Evolutionary conservation across 2,888 invertebrate genomes (phyloP).

Genomic region (Agrochola circellaris): DNA sequence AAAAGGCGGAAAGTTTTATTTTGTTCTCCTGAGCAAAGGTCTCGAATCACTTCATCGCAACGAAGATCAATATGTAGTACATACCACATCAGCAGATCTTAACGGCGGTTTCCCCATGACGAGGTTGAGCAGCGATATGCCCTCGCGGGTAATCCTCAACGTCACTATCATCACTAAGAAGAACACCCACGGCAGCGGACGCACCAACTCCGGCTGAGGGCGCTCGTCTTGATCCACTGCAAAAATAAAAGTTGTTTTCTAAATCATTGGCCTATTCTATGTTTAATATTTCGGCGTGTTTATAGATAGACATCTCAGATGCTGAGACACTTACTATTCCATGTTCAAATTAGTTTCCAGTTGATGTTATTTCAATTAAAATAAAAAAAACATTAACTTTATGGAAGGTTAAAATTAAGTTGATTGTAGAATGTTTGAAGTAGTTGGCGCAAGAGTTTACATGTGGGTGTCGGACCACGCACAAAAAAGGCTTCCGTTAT

Average conservation of each 20-base stretch:
- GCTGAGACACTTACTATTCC: background rate
- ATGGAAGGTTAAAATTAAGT: background rate
- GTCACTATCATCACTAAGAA: conserved; percentile 87
- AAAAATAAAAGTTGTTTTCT: conserved; percentile 47
- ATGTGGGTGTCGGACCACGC: no score
- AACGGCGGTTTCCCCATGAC: conserved; percentile 88
- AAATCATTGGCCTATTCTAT: background rate
- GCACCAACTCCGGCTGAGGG: conserved; percentile 87
- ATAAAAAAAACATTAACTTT: background rate
- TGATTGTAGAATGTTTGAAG: background rate
- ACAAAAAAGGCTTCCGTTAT: no score
- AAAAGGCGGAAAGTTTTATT: background rate
- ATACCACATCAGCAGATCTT: conserved; percentile 89
- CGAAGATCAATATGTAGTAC: conserved; percentile 34
- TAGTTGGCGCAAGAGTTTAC: background rate
- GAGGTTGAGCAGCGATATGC: conserved; percentile 85
- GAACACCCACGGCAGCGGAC: conserved; percentile 91
- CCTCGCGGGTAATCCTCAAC: conserved; percentile 84
- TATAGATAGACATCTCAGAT: background rate
- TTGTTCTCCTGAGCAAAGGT: no score
- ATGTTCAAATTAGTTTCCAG: background rate
- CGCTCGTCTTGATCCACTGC: conserved; percentile 89
- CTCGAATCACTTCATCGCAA: no score
- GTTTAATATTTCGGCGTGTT: background rate
- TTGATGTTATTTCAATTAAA: background rate